Conservation (phyloP, 2,888 invertebrate species). For the Mechanitis messenoides region DNA sequence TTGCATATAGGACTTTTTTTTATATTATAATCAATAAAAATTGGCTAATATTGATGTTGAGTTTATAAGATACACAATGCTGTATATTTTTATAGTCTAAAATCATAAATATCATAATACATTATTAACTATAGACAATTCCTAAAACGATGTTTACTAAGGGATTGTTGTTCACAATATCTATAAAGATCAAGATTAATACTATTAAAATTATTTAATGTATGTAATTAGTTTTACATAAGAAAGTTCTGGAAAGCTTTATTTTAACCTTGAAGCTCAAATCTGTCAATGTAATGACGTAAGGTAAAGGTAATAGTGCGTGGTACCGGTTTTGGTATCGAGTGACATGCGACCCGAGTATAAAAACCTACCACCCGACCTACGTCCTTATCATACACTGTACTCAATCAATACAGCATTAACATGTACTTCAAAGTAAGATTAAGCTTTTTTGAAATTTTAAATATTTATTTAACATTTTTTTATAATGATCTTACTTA, state of each 20-base stretch:
- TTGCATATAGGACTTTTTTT: too few species aligned
- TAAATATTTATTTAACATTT: conserved; percentile 2
- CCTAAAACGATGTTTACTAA: too few species aligned
- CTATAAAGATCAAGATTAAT: not conserved
- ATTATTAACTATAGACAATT: too few species aligned
- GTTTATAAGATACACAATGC: too few species aligned
- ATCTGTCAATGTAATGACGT: conserved; percentile 55
- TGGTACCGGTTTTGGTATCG: conserved; percentile 65
- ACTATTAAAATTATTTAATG: not conserved
- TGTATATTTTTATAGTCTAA: too few species aligned
- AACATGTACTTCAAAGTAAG: conserved; percentile 71
- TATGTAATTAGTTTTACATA: conserved; percentile 9
- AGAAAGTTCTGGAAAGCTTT: conserved; percentile 40
- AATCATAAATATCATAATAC: too few species aligned
- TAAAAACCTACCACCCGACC: conserved; percentile 65
- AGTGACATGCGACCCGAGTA: conserved; percentile 60
- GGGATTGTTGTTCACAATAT: not conserved
- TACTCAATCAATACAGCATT: conserved; percentile 51
- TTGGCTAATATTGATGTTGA: too few species aligned
- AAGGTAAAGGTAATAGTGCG: conserved; percentile 64
- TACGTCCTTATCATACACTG: conserved; percentile 58
- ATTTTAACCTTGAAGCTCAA: conserved; percentile 57
- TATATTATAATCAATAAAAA: too few species aligned
- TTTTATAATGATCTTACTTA: not conserved
- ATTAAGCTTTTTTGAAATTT: conserved; percentile 18